phyloP scores from a whole-genome alignment of 92 coral and sea anemone species.

The Diadumene lineata region DNA sequence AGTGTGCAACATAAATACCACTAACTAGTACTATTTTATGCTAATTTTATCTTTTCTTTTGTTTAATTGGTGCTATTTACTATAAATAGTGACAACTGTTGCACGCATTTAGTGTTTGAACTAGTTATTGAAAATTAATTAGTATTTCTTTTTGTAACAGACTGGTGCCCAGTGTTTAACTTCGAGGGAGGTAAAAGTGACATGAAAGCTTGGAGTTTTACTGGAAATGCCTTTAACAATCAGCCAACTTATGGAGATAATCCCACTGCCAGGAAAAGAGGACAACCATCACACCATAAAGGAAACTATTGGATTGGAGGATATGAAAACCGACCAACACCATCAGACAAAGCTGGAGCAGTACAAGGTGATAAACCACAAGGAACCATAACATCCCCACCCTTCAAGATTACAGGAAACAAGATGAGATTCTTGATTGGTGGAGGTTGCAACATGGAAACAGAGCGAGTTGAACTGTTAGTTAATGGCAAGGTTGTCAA shows the following conservation, averaged over 20 bases:
- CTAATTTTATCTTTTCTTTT: no score
- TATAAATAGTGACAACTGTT: no score
- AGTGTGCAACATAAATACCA: no score
- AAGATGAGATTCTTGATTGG: conserved; percentile 35
- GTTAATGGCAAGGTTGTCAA: conserved; percentile 14
- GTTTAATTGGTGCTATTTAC: no score
- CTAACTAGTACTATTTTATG: no score
- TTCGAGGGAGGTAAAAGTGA: conserved; percentile 33
- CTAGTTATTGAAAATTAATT: no score
- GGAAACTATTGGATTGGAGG: conserved; percentile 47
- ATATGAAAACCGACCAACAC: conserved; percentile 26
- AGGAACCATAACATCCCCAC: conserved; percentile 36
- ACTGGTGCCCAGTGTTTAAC: conserved; percentile 19
- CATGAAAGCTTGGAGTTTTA: conserved; percentile 17
- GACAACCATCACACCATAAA: conserved; percentile 9
- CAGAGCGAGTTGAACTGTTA: conserved; percentile 27
- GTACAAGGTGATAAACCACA: conserved; percentile 16
- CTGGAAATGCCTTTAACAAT: conserved; percentile 31
- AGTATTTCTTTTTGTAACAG: no score
- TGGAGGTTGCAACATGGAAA: conserved; percentile 29
- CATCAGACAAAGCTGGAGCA: conserved; percentile 14
- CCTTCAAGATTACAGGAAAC: conserved; percentile 20
- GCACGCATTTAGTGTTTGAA: no score
- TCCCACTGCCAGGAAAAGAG: conserved; percentile 21
- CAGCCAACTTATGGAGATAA: conserved; percentile 33